Conservation (phyloP, 2,888 invertebrate genomes). For the Tetranychus piercei region DNA sequence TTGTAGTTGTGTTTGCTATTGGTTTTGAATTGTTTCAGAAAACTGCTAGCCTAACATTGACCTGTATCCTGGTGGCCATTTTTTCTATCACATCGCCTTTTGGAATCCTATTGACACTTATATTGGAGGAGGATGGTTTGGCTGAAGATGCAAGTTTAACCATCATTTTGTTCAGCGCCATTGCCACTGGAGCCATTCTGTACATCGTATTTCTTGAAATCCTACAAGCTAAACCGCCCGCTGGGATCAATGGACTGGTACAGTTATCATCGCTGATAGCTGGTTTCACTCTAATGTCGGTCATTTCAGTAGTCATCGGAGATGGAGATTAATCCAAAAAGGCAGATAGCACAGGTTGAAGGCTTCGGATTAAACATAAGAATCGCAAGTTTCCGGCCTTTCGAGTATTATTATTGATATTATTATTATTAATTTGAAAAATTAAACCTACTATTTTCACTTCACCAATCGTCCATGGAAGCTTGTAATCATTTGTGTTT, state of each 20-base stretch:
- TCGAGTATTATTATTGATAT: too few species aligned
- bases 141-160: constrained; percentile 16
- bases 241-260: background rate
- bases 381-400: too few species aligned
- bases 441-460: too few species aligned
- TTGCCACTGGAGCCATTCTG: constrained; percentile 20
- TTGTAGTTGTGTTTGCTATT: constrained; percentile 70
- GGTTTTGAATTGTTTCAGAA: constrained; percentile 60
- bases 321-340: background rate
- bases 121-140: constrained; percentile 15
- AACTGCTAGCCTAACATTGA: constrained; percentile 30
- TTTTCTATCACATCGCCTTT: constrained; percentile 61
- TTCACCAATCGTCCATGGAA: too few species aligned
- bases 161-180: constrained; percentile 19
- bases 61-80: constrained; percentile 41
- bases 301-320: background rate
- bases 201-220: constrained; percentile 24
- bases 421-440: too few species aligned
- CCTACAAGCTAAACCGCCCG: constrained; percentile 17
- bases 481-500: too few species aligned
- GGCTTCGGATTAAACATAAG: too few species aligned
- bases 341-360: too few species aligned
- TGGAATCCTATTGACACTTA: constrained; percentile 35
- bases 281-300: constrained; percentile 6
- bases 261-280: constrained; percentile 7